A percentile compares a stretch with the other conserved stretches of the same genome.
Evolutionary conservation across 2,113 vertebrate genomes (phyloP).

Genomic region (Poecile atricapillus): DNA sequence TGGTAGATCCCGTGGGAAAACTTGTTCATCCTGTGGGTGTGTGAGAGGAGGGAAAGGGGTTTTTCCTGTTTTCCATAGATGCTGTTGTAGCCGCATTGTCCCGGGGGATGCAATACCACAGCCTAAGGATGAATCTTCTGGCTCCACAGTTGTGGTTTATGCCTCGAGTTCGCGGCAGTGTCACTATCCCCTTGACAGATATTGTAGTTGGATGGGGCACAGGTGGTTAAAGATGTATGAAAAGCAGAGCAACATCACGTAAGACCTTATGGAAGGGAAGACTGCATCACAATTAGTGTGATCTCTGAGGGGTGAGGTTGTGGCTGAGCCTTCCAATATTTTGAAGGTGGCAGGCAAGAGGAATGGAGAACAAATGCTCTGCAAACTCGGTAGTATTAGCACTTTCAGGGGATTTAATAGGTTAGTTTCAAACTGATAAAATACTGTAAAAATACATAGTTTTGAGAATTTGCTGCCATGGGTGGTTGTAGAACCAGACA

Average conservation of each 20-base stretch:
- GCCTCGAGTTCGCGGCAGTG: background rate
- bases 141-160: background rate
- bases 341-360: background rate
- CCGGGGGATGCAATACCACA: fast-evolving
- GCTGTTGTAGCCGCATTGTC: no score
- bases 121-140: background rate
- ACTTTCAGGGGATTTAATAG: background rate
- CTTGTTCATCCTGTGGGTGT: background rate
- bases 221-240: background rate
- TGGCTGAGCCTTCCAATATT: background rate
- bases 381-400: background rate
- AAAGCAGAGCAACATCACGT: fast-evolving
- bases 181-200: fast-evolving
- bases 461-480: fast-evolving
- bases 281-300: fast-evolving
- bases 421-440: background rate
- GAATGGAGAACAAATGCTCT: no score
- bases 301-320: no score
- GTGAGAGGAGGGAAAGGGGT: background rate
- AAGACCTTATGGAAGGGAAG: background rate
- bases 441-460: background rate
- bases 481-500: background rate
- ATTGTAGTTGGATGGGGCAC: background rate
- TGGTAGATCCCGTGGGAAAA: background rate
- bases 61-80: background rate